Base-by-base conservation (phyloP, 2,797 vertebrate genomes). In the Micrastur ruficollis region DNA sequence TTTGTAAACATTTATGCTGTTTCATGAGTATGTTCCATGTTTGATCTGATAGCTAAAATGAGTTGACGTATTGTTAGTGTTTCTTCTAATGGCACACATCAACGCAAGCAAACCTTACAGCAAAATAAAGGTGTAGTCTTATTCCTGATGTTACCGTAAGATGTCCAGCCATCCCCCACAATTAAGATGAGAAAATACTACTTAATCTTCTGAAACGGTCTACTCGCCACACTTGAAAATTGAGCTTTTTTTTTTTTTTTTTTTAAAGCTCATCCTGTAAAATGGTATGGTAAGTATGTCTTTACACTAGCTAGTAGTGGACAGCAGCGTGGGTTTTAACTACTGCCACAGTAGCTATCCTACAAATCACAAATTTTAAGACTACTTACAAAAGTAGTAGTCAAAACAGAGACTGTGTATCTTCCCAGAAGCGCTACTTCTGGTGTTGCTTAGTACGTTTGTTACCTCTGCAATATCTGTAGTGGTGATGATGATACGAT, bases 241-340 rank as follows among this genome's bases (percentile, higher is more conserved):
- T 83, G 91, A 72, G 93, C 50, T 89, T 89, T 50, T 61, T 36
- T 36, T 89, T 50, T 61, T 58, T 87, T 50, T 61, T 63, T 56
- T 46, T 88, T 86, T 62, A 61, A 89, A 76, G 87, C 73, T 95
- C 23, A 22, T 40, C 32, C 70, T 76, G 61, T 94, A 53, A 66
- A 72, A 71, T 66, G n/a, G 44, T 53, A 49, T 9, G 95, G 95
- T 96, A 97, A 97, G 97, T 97, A 97, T 86, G 29, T 65, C 66
- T 87, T 49, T 25, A 34, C 40, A 9, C 20, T 27, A 75, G 90
- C 42, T 36, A 27, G 74, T n/a, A 67, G 47, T 21, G 44, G 75
- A 31, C 65, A 72, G 34, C 8, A 14, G 12, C 0, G 1, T 13
- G 23, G 55, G 11, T 20, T 79, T 71, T 50, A 53, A 31, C 38